Evolutionary conservation across 1,140 invertebrate species (phyloP), one percentile per base, ranked within the genome.

Genomic region (Contarinia nasturtii): DNA sequence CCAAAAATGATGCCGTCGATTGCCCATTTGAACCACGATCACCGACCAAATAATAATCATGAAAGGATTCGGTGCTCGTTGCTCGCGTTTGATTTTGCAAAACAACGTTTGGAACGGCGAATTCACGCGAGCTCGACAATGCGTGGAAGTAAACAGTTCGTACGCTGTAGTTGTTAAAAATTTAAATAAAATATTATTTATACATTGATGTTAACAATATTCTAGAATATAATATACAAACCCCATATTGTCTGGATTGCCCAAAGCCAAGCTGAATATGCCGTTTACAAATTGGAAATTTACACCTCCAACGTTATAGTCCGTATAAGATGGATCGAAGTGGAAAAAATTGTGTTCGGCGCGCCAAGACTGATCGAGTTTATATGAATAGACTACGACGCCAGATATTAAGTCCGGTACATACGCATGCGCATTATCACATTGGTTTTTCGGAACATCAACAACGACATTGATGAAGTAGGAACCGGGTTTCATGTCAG

Each of bases 201-300:
- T 34, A 14, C 7, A 8, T 8, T 8, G 7, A 8, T 8, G 33
- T 34, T 34, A 34, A 14, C 21, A 22, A 22, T 1, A 8, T 4
- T 2, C 15, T 11, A 2, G 19, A n/a, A n/a, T n/a, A n/a, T n/a
- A n/a, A n/a, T n/a, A 17, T 46, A 48, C 55, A 57, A 44, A 69
- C 67, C 75, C 69, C 52, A 73, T 71, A 1, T 64, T 56, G 41
- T 69, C 65, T n/a, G 63, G 61, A 19, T 72, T 67, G 2, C 75
- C 75, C 17, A 83, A 57, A 2, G 79, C 76, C 49, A 83, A 49
- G 21, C 76, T 75, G 49, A 83, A 82, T 0, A 83, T 65, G 10
- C 81, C 80, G 57, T 84, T 80, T 1, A 75, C 79, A 80, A 80
- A 83, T 56, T 83, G 80, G 70, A 83, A 83, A 52, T 77, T 73